Percentiles rank a stretch among this genome's conserved stretches.
phyloP scores from a whole-genome alignment of 2,888 invertebrate genomes.

The Dasysyrphus albostriatus region DNA sequence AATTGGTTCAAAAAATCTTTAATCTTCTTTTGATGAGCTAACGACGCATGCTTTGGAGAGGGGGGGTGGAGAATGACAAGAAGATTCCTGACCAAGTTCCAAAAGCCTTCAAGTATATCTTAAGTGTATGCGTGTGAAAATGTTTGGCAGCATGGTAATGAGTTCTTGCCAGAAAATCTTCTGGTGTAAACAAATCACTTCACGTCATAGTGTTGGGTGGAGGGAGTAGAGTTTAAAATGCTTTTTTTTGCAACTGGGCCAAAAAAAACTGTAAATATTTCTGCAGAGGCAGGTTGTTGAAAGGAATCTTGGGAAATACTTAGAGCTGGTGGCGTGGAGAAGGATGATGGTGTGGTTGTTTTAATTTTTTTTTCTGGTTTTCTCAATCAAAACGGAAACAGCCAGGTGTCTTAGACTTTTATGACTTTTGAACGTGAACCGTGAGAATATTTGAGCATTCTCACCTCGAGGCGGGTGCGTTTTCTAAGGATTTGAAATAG shows the following conservation, averaged over 20 bases:
- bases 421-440: constrained; percentile 58
- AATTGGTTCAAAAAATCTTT: constrained; percentile 14
- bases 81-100: constrained; percentile 66
- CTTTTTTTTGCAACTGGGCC: constrained; percentile 62
- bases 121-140: constrained; percentile 46
- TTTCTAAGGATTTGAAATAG: constrained; percentile 19
- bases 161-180: constrained; percentile 69
- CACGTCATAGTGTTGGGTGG: constrained; percentile 27
- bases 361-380: too few relatives aligned
- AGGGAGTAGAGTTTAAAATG: not conserved
- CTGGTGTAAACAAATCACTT: constrained; percentile 66
- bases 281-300: constrained; percentile 68
- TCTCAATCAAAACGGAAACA: constrained; percentile 26
- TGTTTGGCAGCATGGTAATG: constrained; percentile 56
- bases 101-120: constrained; percentile 32
- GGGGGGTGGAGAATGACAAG: not conserved
- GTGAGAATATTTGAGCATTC: constrained; percentile 56
- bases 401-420: constrained; percentile 55
- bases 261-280: constrained; percentile 52
- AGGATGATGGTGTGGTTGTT: constrained; percentile 38
- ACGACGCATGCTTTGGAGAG: not conserved
- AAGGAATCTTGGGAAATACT: constrained; percentile 36
- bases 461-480: constrained; percentile 57
- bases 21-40: constrained; percentile 43
- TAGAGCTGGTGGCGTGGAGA: constrained; percentile 16